These are phyloP conservation scores for Sipha flava DNA, from an alignment of 1,140 invertebrate species.

Conservation along the genomic window DNA sequence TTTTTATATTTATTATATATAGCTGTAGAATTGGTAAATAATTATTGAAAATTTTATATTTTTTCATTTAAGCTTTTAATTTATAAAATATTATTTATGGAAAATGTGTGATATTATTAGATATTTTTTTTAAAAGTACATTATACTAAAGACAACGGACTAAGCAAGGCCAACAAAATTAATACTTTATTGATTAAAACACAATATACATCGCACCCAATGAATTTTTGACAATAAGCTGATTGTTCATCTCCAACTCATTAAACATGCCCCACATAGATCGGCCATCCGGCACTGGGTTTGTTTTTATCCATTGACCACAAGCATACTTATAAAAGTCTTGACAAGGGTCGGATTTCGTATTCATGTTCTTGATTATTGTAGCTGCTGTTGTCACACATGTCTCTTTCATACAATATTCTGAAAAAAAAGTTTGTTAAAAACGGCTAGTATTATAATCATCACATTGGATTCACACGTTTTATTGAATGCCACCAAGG, in stretches of 20 bases:
- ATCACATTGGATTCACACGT: neutral
- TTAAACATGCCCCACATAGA: constrained; percentile 93
- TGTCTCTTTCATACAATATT: constrained; percentile 64
- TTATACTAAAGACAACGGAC: no score
- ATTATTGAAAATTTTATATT: no score
- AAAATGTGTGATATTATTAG: no score
- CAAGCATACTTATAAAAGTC: constrained; percentile 94
- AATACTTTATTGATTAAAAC: no score
- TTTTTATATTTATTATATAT: no score
- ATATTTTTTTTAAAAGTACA: no score
- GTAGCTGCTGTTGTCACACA: constrained; percentile 79
- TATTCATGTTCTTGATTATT: constrained; percentile 75
- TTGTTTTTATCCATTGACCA: constrained; percentile 80
- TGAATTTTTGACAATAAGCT: constrained; percentile 82
- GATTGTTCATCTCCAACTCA: constrained; percentile 86
- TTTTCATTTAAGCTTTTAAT: no score
- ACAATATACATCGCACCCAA: constrained; percentile 58
- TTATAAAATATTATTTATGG: no score
- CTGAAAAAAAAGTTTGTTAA: neutral
- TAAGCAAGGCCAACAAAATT: no score
- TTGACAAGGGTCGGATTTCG: constrained; percentile 71
- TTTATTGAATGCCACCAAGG: no score
- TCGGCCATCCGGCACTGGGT: constrained; percentile 86
- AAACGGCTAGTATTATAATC: constrained; percentile 3
- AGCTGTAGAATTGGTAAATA: no score